Conservation (phyloP, 2,797 vertebrate species). For the Coilia nasus region DNA sequence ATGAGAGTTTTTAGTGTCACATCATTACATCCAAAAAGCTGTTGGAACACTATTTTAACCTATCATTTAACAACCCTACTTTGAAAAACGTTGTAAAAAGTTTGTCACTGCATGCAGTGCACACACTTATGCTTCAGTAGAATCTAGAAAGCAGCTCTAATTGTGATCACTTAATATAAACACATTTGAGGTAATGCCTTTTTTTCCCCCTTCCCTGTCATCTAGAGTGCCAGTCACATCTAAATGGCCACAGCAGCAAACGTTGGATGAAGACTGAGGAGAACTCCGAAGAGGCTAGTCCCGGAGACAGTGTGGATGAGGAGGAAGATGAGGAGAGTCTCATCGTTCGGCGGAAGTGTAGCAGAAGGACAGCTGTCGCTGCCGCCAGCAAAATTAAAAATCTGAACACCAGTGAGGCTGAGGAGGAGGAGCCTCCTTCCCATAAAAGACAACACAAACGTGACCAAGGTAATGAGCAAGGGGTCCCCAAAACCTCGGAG, state of each 20-base stretch:
- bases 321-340: constrained; percentile 49
- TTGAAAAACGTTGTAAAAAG: too few relatives aligned
- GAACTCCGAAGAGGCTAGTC: constrained; percentile 62
- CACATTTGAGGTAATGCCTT: background rate
- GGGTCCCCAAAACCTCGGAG: constrained; percentile 61
- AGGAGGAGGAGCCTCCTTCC: constrained; percentile 36
- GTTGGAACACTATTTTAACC: too few relatives aligned
- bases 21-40: too few relatives aligned
- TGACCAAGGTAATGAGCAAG: constrained; percentile 37
- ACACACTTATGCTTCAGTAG: too few relatives aligned
- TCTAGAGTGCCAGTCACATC: constrained; percentile 61
- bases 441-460: constrained; percentile 54
- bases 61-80: too few relatives aligned
- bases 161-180: too few relatives aligned
- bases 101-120: too few relatives aligned
- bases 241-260: constrained; percentile 72
- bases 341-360: constrained; percentile 50
- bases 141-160: too few relatives aligned
- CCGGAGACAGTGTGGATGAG: constrained; percentile 58
- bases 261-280: constrained; percentile 55
- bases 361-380: constrained; percentile 56
- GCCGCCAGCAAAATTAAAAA: constrained; percentile 62
- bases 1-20: too few relatives aligned
- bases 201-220: background rate
- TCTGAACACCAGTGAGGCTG: constrained; percentile 61